Evolutionary conservation across 2,888 invertebrate species (phyloP), one percentile per base, ranked within the genome.

Genomic region (Ornithoptera alexandrae): DNA sequence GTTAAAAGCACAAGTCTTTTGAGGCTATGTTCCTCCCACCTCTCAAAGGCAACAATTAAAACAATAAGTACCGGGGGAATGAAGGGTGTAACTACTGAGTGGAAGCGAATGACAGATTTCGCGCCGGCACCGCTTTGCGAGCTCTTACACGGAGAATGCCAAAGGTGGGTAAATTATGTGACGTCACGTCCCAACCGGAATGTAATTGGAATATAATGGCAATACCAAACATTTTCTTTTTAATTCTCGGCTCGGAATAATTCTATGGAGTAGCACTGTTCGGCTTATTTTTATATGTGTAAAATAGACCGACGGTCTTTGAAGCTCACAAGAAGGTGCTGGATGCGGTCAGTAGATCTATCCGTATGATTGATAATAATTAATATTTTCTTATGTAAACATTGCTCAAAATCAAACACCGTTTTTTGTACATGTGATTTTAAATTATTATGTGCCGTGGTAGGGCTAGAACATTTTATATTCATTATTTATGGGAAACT

Each of bases 31-130:
- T 85, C 89, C 90, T 86, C 90, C 90, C 88, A 90, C 88, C 90
- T 86, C 89, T 89, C 85, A 88, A 81, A 75, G 79, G 85, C 86
- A 84, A 90, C 91, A 92, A 91, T 92, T 92, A 92, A 91, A 89
- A 86, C 86, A 84, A 80, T 84, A 82, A 88, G 87, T 83, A 84
- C 78, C 74, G 78, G 80, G 83, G 83, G 83, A 78, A 79, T 74
- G 81, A 71, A 83, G 81, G 83, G 85, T 81, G 86, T 81, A 86
- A 86, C 87, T 88, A 89, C 89, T 89, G 81, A 92, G 91, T 90
- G 88, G 86, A 86, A 84, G 80, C 82, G 79, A 77, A 88, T 86
- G 85, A 86, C 82, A 81, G 78, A 76, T 68, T 71, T 82, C 81
- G 80, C 79, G 75, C 71, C 76, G 72, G 71, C 71, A 72, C 71